phyloP scores from a whole-genome alignment of 2,888 invertebrate genomes.

The Onchidella celtica region DNA sequence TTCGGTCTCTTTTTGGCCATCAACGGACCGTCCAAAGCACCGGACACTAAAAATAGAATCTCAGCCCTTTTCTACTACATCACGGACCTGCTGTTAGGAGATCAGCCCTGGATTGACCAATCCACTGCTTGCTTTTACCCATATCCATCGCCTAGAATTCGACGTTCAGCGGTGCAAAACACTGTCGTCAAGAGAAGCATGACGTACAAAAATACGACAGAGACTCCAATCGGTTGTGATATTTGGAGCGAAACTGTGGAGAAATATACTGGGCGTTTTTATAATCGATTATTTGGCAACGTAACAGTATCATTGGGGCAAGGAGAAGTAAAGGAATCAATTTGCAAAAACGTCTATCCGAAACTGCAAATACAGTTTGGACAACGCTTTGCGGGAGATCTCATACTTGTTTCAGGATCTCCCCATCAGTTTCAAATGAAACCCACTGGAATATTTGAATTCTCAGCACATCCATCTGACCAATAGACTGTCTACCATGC shows the following conservation, averaged over 20 bases:
- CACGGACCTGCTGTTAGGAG: background rate
- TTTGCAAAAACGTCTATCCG: background rate
- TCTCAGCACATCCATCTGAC: conserved; percentile 3
- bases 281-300: conserved; percentile 19
- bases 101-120: conserved; percentile 17
- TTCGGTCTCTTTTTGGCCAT: conserved; percentile 13
- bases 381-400: background rate
- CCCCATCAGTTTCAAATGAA: conserved; percentile 5
- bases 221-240: background rate
- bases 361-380: background rate
- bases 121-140: background rate
- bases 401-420: background rate
- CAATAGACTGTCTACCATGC: conserved; percentile 5
- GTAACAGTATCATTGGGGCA: background rate
- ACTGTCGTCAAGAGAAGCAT: background rate
- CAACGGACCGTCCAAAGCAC: conserved; percentile 22
- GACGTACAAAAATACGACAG: background rate
- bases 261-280: conserved; percentile 11
- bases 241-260: background rate
- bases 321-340: background rate
- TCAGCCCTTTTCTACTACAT: conserved; percentile 8
- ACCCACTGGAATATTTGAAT: conserved; percentile 28
- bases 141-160: background rate
- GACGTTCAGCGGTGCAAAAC: background rate
- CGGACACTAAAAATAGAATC: conserved; percentile 1